Evolutionary conservation across 2,888 invertebrate genomes (phyloP).

Genomic region (Oasisia sp.): DNA sequence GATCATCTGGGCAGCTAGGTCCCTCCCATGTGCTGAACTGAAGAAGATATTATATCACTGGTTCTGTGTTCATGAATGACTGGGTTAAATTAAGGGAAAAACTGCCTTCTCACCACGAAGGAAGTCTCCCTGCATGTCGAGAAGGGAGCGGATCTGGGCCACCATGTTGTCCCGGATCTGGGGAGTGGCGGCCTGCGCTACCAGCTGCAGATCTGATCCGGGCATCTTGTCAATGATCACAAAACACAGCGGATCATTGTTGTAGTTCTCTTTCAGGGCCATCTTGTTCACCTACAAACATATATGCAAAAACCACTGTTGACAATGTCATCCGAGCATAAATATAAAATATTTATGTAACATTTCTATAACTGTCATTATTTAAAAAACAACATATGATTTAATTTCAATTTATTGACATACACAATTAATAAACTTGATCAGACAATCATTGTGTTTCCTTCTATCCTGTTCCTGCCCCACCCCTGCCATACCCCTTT

Average conservation of each 20-base stretch:
- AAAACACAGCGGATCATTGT: constrained; percentile 74
- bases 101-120: constrained; percentile 71
- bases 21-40: no score
- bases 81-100: neutral
- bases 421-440: no score
- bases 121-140: constrained; percentile 93
- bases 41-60: no score
- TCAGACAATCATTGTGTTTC: no score
- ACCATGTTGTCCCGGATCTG: constrained; percentile 87
- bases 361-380: no score
- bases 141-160: constrained; percentile 82
- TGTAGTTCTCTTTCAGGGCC: neutral
- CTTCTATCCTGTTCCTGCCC: no score
- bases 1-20: no score
- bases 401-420: no score
- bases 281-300: constrained; percentile 17
- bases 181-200: constrained; percentile 80
- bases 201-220: constrained; percentile 76
- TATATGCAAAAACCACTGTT: constrained; percentile 61
- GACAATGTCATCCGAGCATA: constrained; percentile 74
- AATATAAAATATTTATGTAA: no score
- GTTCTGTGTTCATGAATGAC: neutral
- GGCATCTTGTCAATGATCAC: constrained; percentile 75
- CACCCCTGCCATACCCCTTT: no score
- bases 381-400: no score